Conservation (phyloP, 2,797 vertebrate genomes). For the Neopelma chrysocephalum region DNA sequence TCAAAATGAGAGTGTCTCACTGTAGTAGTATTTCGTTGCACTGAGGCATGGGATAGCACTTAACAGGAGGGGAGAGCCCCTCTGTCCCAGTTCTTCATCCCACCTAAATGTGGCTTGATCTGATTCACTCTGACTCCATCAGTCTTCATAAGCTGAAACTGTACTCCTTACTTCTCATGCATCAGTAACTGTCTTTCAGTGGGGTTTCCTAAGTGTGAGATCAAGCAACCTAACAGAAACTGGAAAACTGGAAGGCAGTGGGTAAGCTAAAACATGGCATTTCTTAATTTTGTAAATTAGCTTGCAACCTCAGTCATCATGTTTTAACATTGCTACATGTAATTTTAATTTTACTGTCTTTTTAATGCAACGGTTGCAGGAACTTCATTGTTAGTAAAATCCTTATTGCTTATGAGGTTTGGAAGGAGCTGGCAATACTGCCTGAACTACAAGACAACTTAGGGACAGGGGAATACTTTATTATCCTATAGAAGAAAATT, state of each 20-base stretch:
- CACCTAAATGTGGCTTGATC: neutral
- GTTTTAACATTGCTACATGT: neutral
- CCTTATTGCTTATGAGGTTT: neutral
- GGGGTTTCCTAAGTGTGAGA: neutral
- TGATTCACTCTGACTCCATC: neutral
- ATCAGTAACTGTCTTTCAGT: neutral
- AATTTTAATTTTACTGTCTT: neutral
- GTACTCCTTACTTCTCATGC: neutral
- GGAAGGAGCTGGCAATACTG: neutral
- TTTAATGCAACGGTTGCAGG: neutral
- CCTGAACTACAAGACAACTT: neutral
- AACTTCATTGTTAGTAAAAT: neutral
- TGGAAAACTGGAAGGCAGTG: neutral
- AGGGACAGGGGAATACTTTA: neutral
- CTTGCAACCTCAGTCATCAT: neutral
- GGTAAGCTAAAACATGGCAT: neutral
- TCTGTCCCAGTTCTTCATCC: neutral
- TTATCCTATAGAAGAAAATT: neutral
- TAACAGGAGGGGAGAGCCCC: neutral
- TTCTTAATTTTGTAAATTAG: neutral
- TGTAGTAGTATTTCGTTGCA: fast-evolving
- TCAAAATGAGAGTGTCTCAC: neutral
- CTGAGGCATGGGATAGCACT: neutral
- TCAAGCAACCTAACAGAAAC: neutral
- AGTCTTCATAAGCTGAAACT: neutral